Evolutionary conservation across 2,888 invertebrate genomes (phyloP).

Genomic region (Stenodema calcarata): DNA sequence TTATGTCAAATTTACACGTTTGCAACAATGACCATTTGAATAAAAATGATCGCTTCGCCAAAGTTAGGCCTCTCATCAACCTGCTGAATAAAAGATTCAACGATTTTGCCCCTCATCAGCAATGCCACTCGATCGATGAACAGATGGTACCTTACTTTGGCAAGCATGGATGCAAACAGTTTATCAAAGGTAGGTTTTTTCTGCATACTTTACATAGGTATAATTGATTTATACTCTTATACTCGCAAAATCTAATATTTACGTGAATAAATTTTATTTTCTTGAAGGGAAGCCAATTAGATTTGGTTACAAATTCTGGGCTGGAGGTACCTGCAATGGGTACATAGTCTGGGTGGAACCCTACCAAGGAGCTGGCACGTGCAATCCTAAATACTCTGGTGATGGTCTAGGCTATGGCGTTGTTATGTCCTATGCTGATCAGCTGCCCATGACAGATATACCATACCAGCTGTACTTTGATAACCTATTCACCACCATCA

Average conservation of each 20-base stretch:
- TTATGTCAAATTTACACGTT: conserved; percentile 27
- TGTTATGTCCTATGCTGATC: conserved; percentile 6
- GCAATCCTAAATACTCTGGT: neutral
- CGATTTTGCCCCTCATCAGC: neutral
- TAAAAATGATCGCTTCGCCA: conserved; percentile 1
- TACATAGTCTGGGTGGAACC: conserved; percentile 22
- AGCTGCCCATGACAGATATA: neutral
- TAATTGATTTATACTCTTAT: no score
- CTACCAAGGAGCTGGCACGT: conserved; percentile 21
- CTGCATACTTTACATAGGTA: no score
- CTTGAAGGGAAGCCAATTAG: conserved; percentile 6
- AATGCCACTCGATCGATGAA: neutral
- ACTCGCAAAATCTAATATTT: no score
- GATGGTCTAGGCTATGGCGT: conserved; percentile 7
- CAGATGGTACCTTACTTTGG: conserved; percentile 35
- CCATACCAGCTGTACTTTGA: conserved; percentile 20
- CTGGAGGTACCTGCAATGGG: neutral
- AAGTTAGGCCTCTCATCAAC: neutral
- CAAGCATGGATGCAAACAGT: conserved; percentile 16
- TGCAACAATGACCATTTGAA: conserved; percentile 2
- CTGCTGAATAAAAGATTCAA: conserved; percentile 1
- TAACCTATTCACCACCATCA: conserved; percentile 22
- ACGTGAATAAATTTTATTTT: no score
- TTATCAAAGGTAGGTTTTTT: neutral
- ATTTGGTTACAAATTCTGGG: conserved; percentile 19